phyloP scores from a whole-genome alignment of 2,888 invertebrate genomes.

The Koerneria pararmatus region DNA sequence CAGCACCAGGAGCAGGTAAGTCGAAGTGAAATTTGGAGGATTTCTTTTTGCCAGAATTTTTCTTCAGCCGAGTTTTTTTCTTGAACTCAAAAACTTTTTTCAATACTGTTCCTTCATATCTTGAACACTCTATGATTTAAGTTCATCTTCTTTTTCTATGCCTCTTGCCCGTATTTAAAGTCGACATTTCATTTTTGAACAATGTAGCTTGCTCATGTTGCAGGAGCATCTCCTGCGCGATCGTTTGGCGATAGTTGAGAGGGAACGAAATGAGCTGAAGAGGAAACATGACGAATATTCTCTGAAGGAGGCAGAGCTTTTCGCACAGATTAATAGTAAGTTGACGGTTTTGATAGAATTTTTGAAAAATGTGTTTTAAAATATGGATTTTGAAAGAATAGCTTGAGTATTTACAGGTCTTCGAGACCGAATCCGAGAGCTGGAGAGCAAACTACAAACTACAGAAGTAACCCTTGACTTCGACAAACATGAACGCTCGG shows the following conservation, averaged over 20 bases:
- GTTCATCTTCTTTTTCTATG: too few relatives aligned
- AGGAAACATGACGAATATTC: slow-evolving; percentile 3
- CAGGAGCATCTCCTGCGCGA: slow-evolving; percentile 19
- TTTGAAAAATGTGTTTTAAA: too few relatives aligned
- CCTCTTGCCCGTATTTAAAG: too few relatives aligned
- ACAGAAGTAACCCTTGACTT: slow-evolving; percentile 6
- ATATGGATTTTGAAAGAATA: too few relatives aligned
- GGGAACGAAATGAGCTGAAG: slow-evolving; percentile 16
- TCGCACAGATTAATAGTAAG: background rate
- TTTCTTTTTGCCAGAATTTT: too few relatives aligned
- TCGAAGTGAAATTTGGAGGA: too few relatives aligned
- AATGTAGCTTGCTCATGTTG: too few relatives aligned
- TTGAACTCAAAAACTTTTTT: too few relatives aligned
- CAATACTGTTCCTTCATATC: too few relatives aligned
- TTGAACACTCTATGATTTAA: too few relatives aligned
- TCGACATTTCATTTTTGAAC: too few relatives aligned
- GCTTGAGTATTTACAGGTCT: slow-evolving; percentile 13
- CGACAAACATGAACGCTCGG: slow-evolving; percentile 6
- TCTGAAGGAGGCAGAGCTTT: background rate
- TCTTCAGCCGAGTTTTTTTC: too few relatives aligned
- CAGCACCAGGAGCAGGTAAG: slow-evolving; percentile 8
- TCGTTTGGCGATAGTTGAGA: slow-evolving; percentile 5
- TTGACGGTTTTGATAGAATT: background rate
- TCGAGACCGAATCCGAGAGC: background rate
- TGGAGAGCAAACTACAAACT: slow-evolving; percentile 5